Evolutionary conservation across 2,113 vertebrate species (phyloP).

Genomic region (Spea bombifrons): DNA sequence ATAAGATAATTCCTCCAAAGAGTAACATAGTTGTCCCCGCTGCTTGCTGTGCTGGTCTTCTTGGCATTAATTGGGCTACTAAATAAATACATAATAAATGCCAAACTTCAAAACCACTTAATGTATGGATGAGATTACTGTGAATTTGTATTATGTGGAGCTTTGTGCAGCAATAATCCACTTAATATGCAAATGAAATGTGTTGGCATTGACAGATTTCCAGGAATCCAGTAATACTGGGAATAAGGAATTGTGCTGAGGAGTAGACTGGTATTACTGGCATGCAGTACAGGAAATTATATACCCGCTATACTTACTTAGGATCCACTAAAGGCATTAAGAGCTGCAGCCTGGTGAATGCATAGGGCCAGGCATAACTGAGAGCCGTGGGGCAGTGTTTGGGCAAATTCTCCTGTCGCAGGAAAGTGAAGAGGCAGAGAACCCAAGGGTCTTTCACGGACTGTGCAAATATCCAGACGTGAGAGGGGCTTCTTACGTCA

Average conservation of each 20-base stretch:
- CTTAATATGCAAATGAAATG: not conserved
- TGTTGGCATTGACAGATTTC: not conserved
- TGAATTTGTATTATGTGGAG: too few species aligned
- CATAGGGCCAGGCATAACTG: constrained; percentile 95
- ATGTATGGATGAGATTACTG: too few species aligned
- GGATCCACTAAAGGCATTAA: constrained; percentile 94
- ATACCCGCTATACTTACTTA: constrained; percentile 72
- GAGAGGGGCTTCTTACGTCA: constrained; percentile 95
- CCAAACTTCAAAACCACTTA: not conserved
- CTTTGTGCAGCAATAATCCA: too few species aligned
- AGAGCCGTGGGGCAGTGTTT: constrained; percentile 94
- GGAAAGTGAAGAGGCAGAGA: constrained; percentile 95
- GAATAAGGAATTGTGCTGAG: not conserved
- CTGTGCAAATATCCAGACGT: constrained; percentile 97
- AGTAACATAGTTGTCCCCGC: constrained; percentile 88
- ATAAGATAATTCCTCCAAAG: constrained; percentile 98
- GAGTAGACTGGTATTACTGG: not conserved
- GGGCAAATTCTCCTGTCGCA: constrained; percentile 92
- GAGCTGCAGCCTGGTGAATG: constrained; percentile 89
- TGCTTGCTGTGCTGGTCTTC: constrained; percentile 87
- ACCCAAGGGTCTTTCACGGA: constrained; percentile 96
- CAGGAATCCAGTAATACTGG: not conserved
- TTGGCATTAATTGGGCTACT: constrained; percentile 96
- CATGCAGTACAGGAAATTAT: too few species aligned
- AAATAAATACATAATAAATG: constrained; percentile 42